A percentile compares a stretch with the other conserved stretches of the same genome.
phyloP scores from a whole-genome alignment of 2,888 invertebrate species.

The Imbricaverruca yamaguchii region DNA sequence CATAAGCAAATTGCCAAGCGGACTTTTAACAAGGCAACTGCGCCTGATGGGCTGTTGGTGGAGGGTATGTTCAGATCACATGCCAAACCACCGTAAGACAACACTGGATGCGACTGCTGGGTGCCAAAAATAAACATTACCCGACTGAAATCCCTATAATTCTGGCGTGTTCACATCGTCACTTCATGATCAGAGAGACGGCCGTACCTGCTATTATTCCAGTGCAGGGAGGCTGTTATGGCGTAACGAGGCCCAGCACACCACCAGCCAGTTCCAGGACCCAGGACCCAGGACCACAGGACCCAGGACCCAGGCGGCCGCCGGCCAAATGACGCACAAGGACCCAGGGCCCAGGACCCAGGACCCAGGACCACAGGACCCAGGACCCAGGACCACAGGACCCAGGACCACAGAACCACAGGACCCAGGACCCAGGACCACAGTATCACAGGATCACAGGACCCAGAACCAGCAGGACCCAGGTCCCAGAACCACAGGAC shows the following conservation, averaged over 20 bases:
- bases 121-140: slow-evolving; percentile 9
- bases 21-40: neutral
- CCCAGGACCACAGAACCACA: no score
- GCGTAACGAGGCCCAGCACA: neutral
- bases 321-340: neutral
- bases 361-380: no score
- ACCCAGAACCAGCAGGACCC: no score
- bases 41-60: neutral
- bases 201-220: neutral
- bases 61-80: neutral
- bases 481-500: no score
- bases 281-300: neutral
- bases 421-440: no score
- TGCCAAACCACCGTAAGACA: neutral
- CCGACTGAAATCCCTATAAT: neutral
- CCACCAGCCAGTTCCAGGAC: neutral
- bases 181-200: neutral
- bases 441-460: no score
- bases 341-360: no score
- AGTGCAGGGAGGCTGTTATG: neutral
- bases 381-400: no score
- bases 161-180: slow-evolving; percentile 7
- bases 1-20: neutral
- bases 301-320: no score
- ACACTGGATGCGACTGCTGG: neutral